A percentile compares a stretch with the other conserved stretches of the same genome.
These are phyloP conservation scores for Cacajao melanocephalus DNA, from an alignment of 2,797 vertebrate species.

Conservation along the genomic window DNA sequence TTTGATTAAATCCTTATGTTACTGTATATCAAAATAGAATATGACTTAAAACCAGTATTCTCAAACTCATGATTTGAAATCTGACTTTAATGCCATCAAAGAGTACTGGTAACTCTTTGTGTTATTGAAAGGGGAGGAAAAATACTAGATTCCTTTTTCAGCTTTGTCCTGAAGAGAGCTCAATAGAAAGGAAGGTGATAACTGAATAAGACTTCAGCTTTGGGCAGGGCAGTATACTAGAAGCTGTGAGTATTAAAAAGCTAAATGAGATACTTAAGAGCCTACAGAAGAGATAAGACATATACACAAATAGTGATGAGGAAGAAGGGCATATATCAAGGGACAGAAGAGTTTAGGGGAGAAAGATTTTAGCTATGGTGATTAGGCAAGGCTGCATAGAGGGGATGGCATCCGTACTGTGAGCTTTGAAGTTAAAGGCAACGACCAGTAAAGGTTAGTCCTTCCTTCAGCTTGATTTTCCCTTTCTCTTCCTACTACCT, in stretches of 20 bases:
- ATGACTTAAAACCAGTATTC: neutral
- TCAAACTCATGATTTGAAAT: neutral
- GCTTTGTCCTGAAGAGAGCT: neutral
- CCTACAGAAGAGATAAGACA: neutral
- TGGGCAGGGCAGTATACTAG: neutral
- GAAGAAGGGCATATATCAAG: neutral
- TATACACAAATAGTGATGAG: neutral
- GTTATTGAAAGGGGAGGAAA: neutral
- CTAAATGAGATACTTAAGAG: neutral
- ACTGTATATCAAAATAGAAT: neutral
- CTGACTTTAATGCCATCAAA: neutral
- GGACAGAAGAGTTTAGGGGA: neutral
- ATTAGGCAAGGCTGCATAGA: neutral
- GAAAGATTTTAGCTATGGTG: neutral
- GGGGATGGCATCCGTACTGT: neutral
- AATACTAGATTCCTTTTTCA: neutral
- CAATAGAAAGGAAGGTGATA: neutral
- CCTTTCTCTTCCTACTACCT: neutral
- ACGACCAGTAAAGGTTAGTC: neutral
- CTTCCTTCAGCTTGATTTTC: neutral
- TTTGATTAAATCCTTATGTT: neutral
- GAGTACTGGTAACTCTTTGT: neutral
- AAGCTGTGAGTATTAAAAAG: neutral
- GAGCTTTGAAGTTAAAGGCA: neutral
- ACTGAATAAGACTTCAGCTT: neutral